These are phyloP conservation scores for Allygus modestus DNA, from an alignment of 2,888 invertebrate species.

Conservation along the genomic window DNA sequence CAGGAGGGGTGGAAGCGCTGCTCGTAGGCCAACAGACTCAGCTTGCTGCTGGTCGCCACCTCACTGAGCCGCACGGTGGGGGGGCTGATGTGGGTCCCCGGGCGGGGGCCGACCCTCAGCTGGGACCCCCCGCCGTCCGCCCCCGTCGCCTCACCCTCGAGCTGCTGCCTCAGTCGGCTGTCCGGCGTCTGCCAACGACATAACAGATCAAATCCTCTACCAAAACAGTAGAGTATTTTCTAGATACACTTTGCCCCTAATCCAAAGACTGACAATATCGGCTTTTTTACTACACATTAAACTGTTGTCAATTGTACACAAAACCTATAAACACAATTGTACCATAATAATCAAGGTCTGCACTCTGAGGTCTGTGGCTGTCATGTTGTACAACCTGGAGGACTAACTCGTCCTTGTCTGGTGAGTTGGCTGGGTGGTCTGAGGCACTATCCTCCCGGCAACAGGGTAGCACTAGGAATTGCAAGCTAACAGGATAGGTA, in stretches of 20 bases:
- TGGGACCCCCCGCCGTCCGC: constrained; percentile 63
- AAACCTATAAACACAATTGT: too few species aligned
- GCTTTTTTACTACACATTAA: too few species aligned
- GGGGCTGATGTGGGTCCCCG: constrained; percentile 82
- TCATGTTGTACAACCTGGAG: too few species aligned
- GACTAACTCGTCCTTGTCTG: too few species aligned
- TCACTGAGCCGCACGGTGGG: constrained; percentile 87
- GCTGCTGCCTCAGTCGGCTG: constrained; percentile 30
- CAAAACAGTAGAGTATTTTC: background rate
- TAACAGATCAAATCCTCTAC: background rate
- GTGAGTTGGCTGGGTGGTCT: too few species aligned
- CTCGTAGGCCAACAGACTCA: constrained; percentile 87
- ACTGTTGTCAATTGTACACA: too few species aligned
- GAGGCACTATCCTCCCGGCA: too few species aligned
- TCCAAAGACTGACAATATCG: too few species aligned
- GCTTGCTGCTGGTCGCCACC: constrained; percentile 86
- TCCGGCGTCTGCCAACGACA: constrained; percentile 2
- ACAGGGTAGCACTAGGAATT: too few species aligned
- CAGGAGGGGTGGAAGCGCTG: constrained; percentile 80
- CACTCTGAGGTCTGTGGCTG: too few species aligned
- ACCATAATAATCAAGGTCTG: too few species aligned
- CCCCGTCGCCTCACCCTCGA: background rate
- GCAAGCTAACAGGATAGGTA: too few species aligned
- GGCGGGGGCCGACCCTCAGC: constrained; percentile 76
- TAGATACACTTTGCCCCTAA: constrained; percentile 9